phyloP scores from a whole-genome alignment of 2,113 vertebrate species.

The Thalassoma bifasciatum region DNA sequence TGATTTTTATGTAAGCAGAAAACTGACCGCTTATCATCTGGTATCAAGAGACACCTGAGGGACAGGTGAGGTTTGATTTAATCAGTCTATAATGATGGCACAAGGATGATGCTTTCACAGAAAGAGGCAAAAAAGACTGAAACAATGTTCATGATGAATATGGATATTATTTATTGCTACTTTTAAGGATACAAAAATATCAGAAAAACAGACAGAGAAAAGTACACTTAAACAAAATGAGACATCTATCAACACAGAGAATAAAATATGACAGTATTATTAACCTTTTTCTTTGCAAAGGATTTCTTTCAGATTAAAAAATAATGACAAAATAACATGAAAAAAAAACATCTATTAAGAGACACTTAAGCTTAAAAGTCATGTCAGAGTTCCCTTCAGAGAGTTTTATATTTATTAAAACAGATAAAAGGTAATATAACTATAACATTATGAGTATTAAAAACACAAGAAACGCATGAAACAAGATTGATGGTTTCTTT shows the following conservation, averaged over 20 bases:
- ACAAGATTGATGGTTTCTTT: constrained; percentile 80
- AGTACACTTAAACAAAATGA: constrained; percentile 31
- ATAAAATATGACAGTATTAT: constrained; percentile 52
- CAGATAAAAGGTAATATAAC: constrained; percentile 53
- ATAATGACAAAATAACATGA: constrained; percentile 50
- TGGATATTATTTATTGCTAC: constrained; percentile 78
- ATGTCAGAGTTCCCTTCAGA: constrained; percentile 40
- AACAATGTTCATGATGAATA: constrained; percentile 1
- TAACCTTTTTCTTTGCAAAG: constrained; percentile 39
- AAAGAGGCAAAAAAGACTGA: neutral
- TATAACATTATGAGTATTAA: constrained; percentile 71
- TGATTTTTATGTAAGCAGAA: too few relatives aligned
- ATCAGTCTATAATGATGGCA: too few relatives aligned
- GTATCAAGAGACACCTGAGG: too few relatives aligned
- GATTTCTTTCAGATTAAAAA: constrained; percentile 26
- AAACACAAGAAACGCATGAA: constrained; percentile 64
- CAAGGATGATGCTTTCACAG: neutral
- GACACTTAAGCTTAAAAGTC: constrained; percentile 1
- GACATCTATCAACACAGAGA: constrained; percentile 45
- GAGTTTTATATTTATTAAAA: constrained; percentile 62
- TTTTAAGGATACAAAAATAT: constrained; percentile 76
- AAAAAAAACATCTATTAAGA: constrained; percentile 44
- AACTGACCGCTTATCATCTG: too few relatives aligned
- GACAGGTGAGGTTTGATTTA: too few relatives aligned
- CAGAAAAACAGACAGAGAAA: constrained; percentile 36